Evolutionary conservation across 2,888 invertebrate species (phyloP).

Genomic region (Cacoxenus indagator): DNA sequence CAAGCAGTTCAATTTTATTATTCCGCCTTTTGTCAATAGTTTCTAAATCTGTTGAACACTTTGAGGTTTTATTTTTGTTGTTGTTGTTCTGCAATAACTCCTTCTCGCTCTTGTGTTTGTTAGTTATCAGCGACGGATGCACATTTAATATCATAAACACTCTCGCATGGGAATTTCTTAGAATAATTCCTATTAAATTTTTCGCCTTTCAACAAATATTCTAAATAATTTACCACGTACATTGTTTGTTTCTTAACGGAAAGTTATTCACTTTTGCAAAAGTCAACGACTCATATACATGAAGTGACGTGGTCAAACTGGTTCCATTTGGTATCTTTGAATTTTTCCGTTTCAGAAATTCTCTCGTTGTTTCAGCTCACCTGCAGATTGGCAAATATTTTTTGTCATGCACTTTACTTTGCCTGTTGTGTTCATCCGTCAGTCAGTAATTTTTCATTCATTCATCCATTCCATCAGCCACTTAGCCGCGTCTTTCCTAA

Average conservation of each 20-base stretch:
- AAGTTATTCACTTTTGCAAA: conserved; percentile 9
- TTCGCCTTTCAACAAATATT: conserved; percentile 9
- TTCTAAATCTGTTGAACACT: not conserved
- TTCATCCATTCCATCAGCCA: not conserved
- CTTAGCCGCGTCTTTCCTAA: not conserved
- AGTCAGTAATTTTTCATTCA: not conserved
- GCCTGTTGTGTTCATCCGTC: not conserved
- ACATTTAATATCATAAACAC: conserved; percentile 48
- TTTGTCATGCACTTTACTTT: not conserved
- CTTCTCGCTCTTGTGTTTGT: too few species aligned
- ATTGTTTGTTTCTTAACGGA: conserved; percentile 6
- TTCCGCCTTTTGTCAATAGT: not conserved
- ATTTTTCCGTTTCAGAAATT: not conserved
- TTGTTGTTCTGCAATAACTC: conserved; percentile 29
- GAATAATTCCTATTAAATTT: not conserved
- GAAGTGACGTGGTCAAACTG: not conserved
- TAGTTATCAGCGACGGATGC: conserved; percentile 43
- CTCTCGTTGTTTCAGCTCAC: not conserved
- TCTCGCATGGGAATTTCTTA: conserved; percentile 30
- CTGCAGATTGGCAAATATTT: conserved; percentile 5
- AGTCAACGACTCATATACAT: conserved; percentile 11
- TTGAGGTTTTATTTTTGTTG: conserved; percentile 23
- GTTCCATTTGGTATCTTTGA: not conserved
- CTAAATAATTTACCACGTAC: not conserved
- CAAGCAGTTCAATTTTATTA: not conserved